A percentile compares a stretch with the other conserved stretches of the same genome.
phyloP scores from a whole-genome alignment of 1,140 invertebrate species.

The Parasteatoda tepidariorum region DNA sequence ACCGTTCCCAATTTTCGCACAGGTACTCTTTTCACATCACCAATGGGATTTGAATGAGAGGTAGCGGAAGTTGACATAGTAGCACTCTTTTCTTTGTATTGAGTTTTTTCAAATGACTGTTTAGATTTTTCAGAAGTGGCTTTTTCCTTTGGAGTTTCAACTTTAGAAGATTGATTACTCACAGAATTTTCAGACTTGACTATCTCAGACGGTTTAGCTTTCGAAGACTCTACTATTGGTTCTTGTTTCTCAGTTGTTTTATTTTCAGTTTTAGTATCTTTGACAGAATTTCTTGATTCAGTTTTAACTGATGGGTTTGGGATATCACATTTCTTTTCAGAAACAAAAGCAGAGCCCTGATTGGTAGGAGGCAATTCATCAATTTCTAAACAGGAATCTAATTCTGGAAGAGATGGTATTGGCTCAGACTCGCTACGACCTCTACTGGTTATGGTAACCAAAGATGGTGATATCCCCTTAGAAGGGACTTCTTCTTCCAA shows the following conservation, averaged over 20 bases:
- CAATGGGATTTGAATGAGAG: not conserved
- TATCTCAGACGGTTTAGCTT: not conserved
- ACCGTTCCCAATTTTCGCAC: conserved; percentile 13
- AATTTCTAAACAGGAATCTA: not conserved
- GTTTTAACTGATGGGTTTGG: not conserved
- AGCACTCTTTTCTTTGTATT: not conserved
- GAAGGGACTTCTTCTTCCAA: conserved; percentile 12
- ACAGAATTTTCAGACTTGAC: not conserved
- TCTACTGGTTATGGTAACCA: not conserved
- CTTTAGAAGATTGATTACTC: not conserved
- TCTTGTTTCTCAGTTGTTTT: not conserved
- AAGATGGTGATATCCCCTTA: not conserved
- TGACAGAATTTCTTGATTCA: not conserved
- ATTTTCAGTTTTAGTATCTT: not conserved
- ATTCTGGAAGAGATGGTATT: not conserved
- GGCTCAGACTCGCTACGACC: conserved; percentile 46
- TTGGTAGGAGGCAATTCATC: not conserved
- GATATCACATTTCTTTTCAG: conserved; percentile 8
- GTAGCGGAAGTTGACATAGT: not conserved
- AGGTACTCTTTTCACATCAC: not conserved
- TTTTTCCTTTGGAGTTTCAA: conserved; percentile 9
- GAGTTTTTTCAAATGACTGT: conserved; percentile 3
- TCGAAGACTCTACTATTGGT: not conserved
- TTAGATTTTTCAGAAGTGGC: not conserved
- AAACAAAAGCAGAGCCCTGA: not conserved